Base-by-base conservation (phyloP, 2,797 vertebrate species). In the Gadopsis marmoratus region DNA sequence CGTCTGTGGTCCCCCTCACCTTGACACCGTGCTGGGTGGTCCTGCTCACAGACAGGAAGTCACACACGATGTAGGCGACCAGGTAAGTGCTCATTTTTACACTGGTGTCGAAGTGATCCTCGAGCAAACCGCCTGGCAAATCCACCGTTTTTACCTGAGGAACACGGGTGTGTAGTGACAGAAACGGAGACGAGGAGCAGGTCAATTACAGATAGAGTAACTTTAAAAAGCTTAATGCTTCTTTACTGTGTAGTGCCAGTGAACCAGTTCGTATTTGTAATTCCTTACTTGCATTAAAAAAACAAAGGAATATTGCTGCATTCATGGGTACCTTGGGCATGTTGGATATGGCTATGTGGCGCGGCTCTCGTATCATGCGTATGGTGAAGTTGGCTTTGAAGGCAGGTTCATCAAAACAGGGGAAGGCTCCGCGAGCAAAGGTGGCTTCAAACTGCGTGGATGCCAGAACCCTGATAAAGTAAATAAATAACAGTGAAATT, bases 51-150 rank as follows among this genome's bases (percentile, higher is more conserved):
- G 97, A 98, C 86, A 95, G 88, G 86, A 99, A 98, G 87, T 98
- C 97, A 0, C 95, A 97, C 79, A 99, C 88, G 1, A 98, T 97
- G 86, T 97, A 98, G 50, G 98, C 98, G 86, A 98, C 95, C 33
- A 99, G 93, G 90, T 98, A 99, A 0, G 97, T 98, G 86, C 97
- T 98, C 97, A 99, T 98, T 93, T 94, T 97, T 23, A 99, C 96
- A 1, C 94, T 97, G 71, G 95, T 94, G 84, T 96, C 97, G 81
- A 98, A 98, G 74, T 96, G 92, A 87, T 99, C 97, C 86, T 99
- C 97, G 31, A 97, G 82, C 61, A 99, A 93, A 75, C 95, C 93
- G 5, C 90, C 94, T 0, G 90, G 88, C 47, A 98, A 14, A 13
- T 65, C 85, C 61, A 96, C 81, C 0, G 97, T 96, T 86, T 95